Evolutionary conservation across 64 coral and sea anemone genomes (phyloP).

Genomic region (Porites australiensis): DNA sequence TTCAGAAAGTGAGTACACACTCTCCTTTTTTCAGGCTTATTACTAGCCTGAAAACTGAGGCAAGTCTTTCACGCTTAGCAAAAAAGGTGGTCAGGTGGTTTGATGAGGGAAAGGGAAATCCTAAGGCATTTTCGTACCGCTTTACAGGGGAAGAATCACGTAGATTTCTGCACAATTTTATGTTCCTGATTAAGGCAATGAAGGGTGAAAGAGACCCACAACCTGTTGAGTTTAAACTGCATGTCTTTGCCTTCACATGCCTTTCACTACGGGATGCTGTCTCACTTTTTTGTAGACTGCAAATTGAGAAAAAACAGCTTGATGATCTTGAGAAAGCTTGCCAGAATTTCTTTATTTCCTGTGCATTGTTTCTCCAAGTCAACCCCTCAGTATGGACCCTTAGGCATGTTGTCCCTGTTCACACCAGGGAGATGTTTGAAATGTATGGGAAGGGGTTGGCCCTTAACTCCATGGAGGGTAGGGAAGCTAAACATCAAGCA

Average conservation of each 20-base stretch:
- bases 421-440: conserved; percentile 50
- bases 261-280: conserved; percentile 46
- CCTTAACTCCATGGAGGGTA: conserved; percentile 55
- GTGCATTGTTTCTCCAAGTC: conserved; percentile 22
- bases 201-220: conserved; percentile 32
- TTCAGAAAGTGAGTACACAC: conserved; percentile 22
- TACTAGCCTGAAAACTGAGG: conserved; percentile 8
- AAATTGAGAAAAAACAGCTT: conserved; percentile 14
- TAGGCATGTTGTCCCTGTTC: conserved; percentile 50
- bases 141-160: conserved; percentile 71
- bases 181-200: conserved; percentile 48
- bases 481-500: conserved; percentile 56
- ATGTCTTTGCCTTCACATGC: conserved; percentile 60
- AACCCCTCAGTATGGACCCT: conserved; percentile 33
- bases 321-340: conserved; percentile 54
- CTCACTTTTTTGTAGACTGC: conserved; percentile 44
- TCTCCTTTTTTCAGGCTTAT: conserved; percentile 33
- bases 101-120: conserved; percentile 57
- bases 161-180: conserved; percentile 72
- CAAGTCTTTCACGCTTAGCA: conserved; percentile 41
- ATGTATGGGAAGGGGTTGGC: conserved; percentile 43
- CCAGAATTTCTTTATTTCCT: conserved; percentile 31
- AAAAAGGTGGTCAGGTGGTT: conserved; percentile 63
- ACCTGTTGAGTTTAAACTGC: conserved; percentile 33
- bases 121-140: conserved; percentile 65